Evolutionary conservation across 2,797 vertebrate genomes (phyloP), one percentile per base, ranked within the genome.

Genomic region (Pangasius djambal): DNA sequence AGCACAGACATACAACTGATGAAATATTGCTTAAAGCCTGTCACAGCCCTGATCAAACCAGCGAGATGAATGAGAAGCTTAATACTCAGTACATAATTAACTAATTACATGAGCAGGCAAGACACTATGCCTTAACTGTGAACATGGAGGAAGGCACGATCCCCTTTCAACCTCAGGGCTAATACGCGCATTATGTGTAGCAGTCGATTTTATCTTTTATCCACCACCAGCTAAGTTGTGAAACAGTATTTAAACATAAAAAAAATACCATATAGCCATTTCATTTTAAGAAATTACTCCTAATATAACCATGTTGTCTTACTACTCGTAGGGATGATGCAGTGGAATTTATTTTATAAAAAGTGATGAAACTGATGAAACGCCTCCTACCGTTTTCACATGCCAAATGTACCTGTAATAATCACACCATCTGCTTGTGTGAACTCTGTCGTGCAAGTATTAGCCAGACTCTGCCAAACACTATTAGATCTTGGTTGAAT

Each of bases 301-400:
- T 15, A 48, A 86, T 87, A 55, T 50, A 91, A 92, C 65, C 77
- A 79, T 85, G 83, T 52, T 86, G 72, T 61, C 50, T 40, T 18
- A 25, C 52, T 86, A 55, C 67, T 28, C 25, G 16, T 12, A 82
- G 25, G 18, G 7, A 83, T 25, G 34, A 63, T 28, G 34, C 57
- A 44, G 34, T 55, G 10, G 72, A 82, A 82, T 79, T 84, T 84
- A 85, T 61, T 82, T 63, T 90, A 75, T 55, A 20, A 90, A 89
- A 82, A 40, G 31, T 78, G 48, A 85, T 79, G 78, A 74, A 84
- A 74, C 2, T 75, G 13, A 75, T 75, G 37, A 83, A 81, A 77
- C 22, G 72, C 82, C 40, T 65, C 40, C 25, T 83, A 67, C 40
- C 1, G 7, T 13, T 65, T 50, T 65, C 37, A 48, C 82, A 84